Conservation (phyloP, 2,113 vertebrate species). For the Maccullochella peelii region DNA sequence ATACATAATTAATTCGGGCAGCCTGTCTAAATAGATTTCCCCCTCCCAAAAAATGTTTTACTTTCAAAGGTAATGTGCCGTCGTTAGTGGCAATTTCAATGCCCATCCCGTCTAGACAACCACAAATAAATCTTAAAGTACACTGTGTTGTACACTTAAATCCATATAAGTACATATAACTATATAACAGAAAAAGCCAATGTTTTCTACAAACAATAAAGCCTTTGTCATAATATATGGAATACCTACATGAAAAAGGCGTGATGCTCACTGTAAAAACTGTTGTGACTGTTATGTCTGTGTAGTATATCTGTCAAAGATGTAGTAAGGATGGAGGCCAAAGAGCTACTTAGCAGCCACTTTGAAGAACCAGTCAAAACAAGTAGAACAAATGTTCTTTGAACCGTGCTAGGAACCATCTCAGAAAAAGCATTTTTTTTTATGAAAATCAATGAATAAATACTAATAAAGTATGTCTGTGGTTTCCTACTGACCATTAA, state of each 20-base stretch:
- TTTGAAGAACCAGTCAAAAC: too few species aligned
- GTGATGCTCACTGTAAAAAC: background rate
- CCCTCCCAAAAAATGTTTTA: background rate
- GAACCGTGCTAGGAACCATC: background rate
- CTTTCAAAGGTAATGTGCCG: background rate
- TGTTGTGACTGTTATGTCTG: background rate
- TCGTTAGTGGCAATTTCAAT: background rate
- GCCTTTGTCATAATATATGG: slow-evolving; percentile 8
- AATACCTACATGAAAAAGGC: background rate
- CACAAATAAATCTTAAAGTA: background rate
- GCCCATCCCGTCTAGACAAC: background rate
- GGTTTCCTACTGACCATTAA: background rate
- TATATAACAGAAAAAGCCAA: background rate
- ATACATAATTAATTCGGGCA: background rate
- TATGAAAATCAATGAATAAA: background rate
- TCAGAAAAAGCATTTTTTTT: background rate
- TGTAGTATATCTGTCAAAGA: background rate
- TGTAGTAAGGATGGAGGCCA: background rate
- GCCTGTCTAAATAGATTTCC: slow-evolving; percentile 17
- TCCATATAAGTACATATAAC: too few species aligned
- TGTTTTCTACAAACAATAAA: background rate
- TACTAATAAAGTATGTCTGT: background rate
- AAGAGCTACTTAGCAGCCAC: background rate
- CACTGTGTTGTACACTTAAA: background rate
- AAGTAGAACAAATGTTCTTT: too few species aligned